Evolutionary conservation across 2,797 vertebrate genomes (phyloP).

Genomic region (Steatocranus sp.): DNA sequence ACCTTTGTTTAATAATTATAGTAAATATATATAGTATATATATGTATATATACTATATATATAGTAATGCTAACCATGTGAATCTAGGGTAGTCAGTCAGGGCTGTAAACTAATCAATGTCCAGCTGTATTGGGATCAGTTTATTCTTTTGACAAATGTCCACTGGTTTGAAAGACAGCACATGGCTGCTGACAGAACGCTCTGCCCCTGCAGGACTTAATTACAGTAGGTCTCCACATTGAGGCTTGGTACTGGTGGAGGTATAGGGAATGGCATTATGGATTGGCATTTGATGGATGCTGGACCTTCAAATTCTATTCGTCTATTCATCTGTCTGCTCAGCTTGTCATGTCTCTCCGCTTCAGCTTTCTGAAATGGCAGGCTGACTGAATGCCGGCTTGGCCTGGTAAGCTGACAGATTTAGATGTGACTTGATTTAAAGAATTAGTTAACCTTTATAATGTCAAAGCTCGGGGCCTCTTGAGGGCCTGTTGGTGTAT

Average conservation of each 20-base stretch:
- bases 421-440: conserved; percentile 72
- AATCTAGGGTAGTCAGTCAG: not conserved
- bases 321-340: conserved; percentile 49
- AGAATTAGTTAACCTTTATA: conserved; percentile 81
- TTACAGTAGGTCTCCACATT: not conserved
- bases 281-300: conserved; percentile 59
- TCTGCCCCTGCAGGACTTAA: conserved; percentile 24
- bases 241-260: conserved; percentile 4
- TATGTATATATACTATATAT: not conserved
- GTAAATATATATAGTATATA: not conserved
- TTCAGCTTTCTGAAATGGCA: conserved; percentile 51
- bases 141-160: conserved; percentile 20
- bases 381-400: conserved; percentile 40
- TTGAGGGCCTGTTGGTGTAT: conserved; percentile 43
- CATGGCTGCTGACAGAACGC: conserved; percentile 50
- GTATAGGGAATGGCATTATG: conserved; percentile 13
- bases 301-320: conserved; percentile 63
- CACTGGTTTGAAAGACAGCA: conserved; percentile 46
- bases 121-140: not conserved
- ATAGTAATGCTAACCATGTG: not conserved
- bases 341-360: conserved; percentile 53
- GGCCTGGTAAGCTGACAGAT: conserved; percentile 64
- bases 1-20: not conserved
- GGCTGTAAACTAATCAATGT: not conserved
- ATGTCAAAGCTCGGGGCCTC: conserved; percentile 62